phyloP scores from a whole-genome alignment of 2,888 invertebrate species.

The Barypeithes pellucidus region DNA sequence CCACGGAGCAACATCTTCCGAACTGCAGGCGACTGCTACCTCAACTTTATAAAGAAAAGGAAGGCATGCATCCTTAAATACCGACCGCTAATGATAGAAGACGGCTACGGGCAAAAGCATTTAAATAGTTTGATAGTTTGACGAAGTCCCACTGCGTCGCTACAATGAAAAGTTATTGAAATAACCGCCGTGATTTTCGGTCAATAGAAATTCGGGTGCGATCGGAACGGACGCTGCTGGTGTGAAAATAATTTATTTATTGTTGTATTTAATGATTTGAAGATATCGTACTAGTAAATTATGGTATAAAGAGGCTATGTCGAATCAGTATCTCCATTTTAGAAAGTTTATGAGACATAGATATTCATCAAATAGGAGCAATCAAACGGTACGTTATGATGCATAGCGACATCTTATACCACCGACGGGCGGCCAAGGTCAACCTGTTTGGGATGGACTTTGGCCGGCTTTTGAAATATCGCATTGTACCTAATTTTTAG shows the following conservation, averaged over 20 bases:
- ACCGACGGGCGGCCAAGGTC: too few relatives aligned
- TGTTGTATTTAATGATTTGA: constrained; percentile 43
- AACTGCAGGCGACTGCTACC: constrained; percentile 38
- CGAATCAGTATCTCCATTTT: too few relatives aligned
- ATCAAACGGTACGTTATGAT: too few relatives aligned
- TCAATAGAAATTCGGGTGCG: constrained; percentile 49
- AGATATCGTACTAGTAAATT: constrained; percentile 21
- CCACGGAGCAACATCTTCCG: constrained; percentile 4
- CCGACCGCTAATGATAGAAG: constrained; percentile 1
- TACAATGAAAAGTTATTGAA: constrained; percentile 41
- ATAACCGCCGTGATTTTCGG: constrained; percentile 40
- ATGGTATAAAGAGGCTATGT: too few relatives aligned
- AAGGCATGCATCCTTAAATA: background rate
- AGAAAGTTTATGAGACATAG: too few relatives aligned
- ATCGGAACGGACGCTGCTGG: constrained; percentile 30
- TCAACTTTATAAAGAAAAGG: constrained; percentile 20
- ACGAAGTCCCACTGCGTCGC: constrained; percentile 40
- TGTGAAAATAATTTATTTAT: constrained; percentile 37
- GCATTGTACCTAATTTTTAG: too few relatives aligned
- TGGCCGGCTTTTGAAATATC: too few relatives aligned
- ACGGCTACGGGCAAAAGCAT: constrained; percentile 32
- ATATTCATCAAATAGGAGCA: too few relatives aligned
- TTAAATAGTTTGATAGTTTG: constrained; percentile 39
- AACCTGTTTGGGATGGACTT: too few relatives aligned
- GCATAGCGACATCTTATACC: too few relatives aligned